A percentile compares a stretch with the other conserved stretches of the same genome.
phyloP scores from a whole-genome alignment of 2,888 invertebrate genomes.

The Mythimna loreyi region DNA sequence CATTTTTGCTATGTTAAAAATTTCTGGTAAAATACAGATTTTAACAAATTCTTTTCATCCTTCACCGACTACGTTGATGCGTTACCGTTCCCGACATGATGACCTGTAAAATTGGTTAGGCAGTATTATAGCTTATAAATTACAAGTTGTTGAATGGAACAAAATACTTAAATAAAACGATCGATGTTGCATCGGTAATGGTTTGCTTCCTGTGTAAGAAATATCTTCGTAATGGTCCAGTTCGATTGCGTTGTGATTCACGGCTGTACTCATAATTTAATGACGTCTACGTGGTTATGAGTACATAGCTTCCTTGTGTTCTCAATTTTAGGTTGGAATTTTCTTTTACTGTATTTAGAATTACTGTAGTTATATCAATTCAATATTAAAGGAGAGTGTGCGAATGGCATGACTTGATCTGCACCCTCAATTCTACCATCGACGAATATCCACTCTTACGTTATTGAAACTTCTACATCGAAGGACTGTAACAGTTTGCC shows the following conservation, averaged over 20 bases:
- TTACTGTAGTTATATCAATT: no score
- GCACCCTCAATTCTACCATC: no score
- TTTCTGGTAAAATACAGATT: neutral
- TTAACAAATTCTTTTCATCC: conserved; percentile 23
- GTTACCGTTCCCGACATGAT: conserved; percentile 16
- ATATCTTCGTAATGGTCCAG: conserved; percentile 59
- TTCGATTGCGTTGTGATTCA: conserved; percentile 57
- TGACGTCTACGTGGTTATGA: conserved; percentile 50
- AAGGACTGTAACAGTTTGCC: no score
- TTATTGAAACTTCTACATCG: no score
- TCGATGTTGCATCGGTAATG: conserved; percentile 65
- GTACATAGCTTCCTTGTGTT: conserved; percentile 47
- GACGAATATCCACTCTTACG: no score
- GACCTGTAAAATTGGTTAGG: conserved; percentile 48
- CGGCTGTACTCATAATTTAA: conserved; percentile 54
- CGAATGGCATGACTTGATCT: no score
- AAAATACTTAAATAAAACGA: conserved; percentile 67
- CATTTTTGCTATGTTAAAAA: neutral
- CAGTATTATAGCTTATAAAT: conserved; percentile 48
- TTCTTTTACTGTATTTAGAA: conserved; percentile 4
- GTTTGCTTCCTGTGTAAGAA: conserved; percentile 66
- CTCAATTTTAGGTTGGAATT: conserved; percentile 38
- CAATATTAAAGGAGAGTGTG: no score
- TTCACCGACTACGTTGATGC: conserved; percentile 17
- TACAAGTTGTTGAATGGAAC: conserved; percentile 58